Conservation (phyloP, 2,113 vertebrate genomes). For the Oenanthe oenanthe region DNA sequence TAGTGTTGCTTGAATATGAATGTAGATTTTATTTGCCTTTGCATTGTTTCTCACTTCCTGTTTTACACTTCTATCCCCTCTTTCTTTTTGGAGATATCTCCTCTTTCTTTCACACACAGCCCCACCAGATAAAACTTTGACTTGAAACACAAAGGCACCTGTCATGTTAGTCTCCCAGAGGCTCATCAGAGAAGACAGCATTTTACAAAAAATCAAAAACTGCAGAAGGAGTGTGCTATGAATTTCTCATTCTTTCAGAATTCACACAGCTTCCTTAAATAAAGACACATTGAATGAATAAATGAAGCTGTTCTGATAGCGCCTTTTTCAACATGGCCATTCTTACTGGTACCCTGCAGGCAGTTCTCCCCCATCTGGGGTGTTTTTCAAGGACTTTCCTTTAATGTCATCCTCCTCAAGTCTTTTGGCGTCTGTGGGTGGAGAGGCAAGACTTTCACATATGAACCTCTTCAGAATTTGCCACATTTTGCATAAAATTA, state of each 20-base stretch:
- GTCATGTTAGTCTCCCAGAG: background rate
- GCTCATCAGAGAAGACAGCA: accelerated
- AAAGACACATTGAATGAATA: background rate
- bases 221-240: background rate
- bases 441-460: background rate
- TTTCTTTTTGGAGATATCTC: background rate
- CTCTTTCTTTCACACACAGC: background rate
- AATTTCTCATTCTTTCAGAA: background rate
- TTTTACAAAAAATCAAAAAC: background rate
- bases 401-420: background rate
- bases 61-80: background rate
- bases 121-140: background rate
- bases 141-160: background rate
- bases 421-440: background rate
- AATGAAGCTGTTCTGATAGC: background rate
- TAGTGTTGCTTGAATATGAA: background rate
- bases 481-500: background rate
- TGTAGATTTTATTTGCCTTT: background rate
- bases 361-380: accelerated
- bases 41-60: background rate
- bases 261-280: background rate
- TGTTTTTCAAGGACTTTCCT: background rate
- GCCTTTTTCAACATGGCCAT: background rate
- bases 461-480: background rate
- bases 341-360: background rate